These are phyloP conservation scores for Malurus melanocephalus DNA, from an alignment of 2,113 vertebrate genomes.

Conservation along the genomic window DNA sequence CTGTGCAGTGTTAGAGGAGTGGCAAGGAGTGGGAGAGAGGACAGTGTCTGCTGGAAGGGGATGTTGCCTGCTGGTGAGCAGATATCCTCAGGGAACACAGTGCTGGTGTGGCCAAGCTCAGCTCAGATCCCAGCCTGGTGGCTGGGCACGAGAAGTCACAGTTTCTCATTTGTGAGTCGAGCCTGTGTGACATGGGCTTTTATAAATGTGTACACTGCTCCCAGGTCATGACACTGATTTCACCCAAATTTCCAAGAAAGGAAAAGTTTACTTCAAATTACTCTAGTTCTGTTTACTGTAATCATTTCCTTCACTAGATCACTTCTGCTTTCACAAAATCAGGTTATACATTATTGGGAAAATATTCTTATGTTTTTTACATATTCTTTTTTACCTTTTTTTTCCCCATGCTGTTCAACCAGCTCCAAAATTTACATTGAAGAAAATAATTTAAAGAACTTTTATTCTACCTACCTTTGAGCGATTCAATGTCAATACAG, in stretches of 20 bases:
- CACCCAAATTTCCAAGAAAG: not conserved
- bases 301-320: not conserved
- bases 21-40: not conserved
- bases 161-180: not conserved
- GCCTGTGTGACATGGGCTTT: not conserved
- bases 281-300: not conserved
- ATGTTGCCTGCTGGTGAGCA: not conserved
- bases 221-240: not conserved
- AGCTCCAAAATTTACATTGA: not conserved
- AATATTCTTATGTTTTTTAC: not conserved
- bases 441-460: not conserved
- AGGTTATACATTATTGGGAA: not conserved
- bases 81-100: not conserved
- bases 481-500: not conserved
- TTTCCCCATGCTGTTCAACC: not conserved
- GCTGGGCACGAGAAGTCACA: not conserved
- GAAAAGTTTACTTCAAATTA: not conserved
- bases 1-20: not conserved
- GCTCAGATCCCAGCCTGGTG: not conserved
- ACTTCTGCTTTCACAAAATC: not conserved
- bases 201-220: not conserved
- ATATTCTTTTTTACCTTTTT: not conserved
- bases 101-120: not conserved
- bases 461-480: not conserved
- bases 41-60: not conserved